phyloP scores from a whole-genome alignment of 2,113 vertebrate species.

The Elaphurus davidianus region DNA sequence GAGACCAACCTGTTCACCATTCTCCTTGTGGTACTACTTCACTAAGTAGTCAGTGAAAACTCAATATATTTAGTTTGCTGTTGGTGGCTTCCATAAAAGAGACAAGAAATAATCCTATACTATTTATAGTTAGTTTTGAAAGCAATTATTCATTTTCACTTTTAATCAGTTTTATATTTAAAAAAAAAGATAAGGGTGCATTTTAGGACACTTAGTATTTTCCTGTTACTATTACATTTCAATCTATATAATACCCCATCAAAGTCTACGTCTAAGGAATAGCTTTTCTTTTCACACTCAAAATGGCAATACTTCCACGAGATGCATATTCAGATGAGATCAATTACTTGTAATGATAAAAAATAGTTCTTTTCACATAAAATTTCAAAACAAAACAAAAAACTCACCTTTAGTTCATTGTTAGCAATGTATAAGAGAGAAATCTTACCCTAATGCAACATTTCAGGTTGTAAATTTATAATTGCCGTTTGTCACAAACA shows the following conservation, averaged over 20 bases:
- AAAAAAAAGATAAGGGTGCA: background rate
- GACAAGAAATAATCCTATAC: constrained; percentile 3
- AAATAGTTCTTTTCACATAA: background rate
- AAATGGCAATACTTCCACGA: background rate
- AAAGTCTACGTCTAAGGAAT: background rate
- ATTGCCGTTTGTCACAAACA: background rate
- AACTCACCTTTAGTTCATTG: background rate
- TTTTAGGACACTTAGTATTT: background rate
- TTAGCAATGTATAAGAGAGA: background rate
- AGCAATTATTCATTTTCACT: constrained; percentile 5
- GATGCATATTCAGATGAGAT: background rate
- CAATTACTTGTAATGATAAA: background rate
- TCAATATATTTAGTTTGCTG: background rate
- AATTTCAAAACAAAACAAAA: background rate
- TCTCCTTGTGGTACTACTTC: background rate
- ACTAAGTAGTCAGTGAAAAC: background rate
- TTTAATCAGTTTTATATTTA: background rate
- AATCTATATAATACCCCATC: background rate
- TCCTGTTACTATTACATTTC: background rate
- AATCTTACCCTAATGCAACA: background rate
- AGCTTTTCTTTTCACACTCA: background rate
- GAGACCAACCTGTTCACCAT: background rate
- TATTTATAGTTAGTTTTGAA: constrained; percentile 25
- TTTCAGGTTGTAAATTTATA: background rate
- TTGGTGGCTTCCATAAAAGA: constrained; percentile 14